Evolutionary conservation across 2,888 invertebrate species (phyloP).

Genomic region (Drosophila phalerata): DNA sequence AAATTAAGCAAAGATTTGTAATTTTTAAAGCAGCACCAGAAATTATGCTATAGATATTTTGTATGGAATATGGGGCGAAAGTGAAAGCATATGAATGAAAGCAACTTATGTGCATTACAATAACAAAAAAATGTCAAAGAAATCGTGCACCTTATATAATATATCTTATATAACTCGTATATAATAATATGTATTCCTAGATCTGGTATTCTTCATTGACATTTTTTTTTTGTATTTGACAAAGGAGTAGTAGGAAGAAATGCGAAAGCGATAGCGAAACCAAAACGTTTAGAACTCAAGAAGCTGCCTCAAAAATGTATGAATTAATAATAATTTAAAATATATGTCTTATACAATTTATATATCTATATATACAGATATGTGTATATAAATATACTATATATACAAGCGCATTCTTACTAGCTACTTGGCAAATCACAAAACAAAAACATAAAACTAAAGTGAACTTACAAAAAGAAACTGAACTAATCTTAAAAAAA

Average conservation of each 20-base stretch:
- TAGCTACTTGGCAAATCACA: conserved; percentile 49
- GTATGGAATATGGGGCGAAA: not conserved
- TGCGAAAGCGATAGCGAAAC: conserved; percentile 15
- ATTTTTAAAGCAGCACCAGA: not conserved
- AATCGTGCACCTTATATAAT: conserved; percentile 34
- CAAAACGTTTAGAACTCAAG: conserved; percentile 55
- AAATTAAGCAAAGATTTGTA: conserved; percentile 2
- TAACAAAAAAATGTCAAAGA: conserved; percentile 34
- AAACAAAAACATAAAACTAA: conserved; percentile 25
- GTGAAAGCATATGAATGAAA: not conserved
- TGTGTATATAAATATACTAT: conserved; percentile 22
- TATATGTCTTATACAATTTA: conserved; percentile 41
- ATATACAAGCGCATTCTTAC: conserved; percentile 49
- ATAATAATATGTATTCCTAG: conserved; percentile 37
- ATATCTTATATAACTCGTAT: conserved; percentile 29
- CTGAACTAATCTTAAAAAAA: conserved; percentile 26
- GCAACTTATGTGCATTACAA: conserved; percentile 52
- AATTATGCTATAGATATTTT: not conserved
- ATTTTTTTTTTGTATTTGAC: conserved; percentile 17
- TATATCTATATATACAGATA: conserved; percentile 27
- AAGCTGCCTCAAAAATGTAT: conserved; percentile 61
- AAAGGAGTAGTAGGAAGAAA: not conserved
- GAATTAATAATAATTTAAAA: conserved; percentile 32
- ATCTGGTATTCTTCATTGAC: conserved; percentile 31
- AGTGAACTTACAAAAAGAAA: conserved; percentile 41